Base-by-base conservation (phyloP, 2,113 vertebrate species). In the Carollia perspicillata region DNA sequence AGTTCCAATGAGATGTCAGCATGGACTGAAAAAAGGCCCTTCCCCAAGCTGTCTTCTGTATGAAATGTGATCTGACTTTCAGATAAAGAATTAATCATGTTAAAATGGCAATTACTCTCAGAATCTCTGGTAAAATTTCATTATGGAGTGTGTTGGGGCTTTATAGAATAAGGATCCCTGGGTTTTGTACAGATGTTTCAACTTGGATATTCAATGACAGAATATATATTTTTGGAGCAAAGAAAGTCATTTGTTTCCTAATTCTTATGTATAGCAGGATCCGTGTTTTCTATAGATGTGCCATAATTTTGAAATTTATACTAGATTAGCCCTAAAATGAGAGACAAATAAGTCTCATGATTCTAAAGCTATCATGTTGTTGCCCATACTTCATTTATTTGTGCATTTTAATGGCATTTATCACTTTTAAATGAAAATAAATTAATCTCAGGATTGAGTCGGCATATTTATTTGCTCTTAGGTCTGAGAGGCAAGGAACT, bases 381-480 rank as follows among this genome's bases (percentile, higher is more conserved):
- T 89, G 49, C 30, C 35, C 18, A 74, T 8, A 77, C 4, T 77
- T 95, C 42, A 83, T 26, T 55, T 79, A 58, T 66, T 80, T 69
- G n/a, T 84, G 16, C 14, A 40, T 83, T 80, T 93, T 92, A 68
- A 72, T 83, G 78, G 40, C 37, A 72, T 84, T 23, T 86, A 47
- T 69, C 20, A 40, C 33, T 94, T 89, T 95, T 92, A 93, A 92
- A 28, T 72, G 22, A 84, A 92, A 95, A 84, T 3, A 84, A 90
- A 60, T 78, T 66, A 84, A 30, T 40, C 26, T 95, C 33, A 79
- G 16, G n/a, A 47, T 53, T 80, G 12, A 77, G 63, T 90, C 30
- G 77, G 10, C 30, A 3, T 84, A 17, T 85, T 2, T 47, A 84
- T 89, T 92, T 63, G 28, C 53, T 51, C 86, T 58, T 58, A 74